Percentiles rank a stretch among this genome's conserved stretches.
Conservation (phyloP, 2,888 invertebrate genomes). For the Trachelus troglodyta region DNA sequence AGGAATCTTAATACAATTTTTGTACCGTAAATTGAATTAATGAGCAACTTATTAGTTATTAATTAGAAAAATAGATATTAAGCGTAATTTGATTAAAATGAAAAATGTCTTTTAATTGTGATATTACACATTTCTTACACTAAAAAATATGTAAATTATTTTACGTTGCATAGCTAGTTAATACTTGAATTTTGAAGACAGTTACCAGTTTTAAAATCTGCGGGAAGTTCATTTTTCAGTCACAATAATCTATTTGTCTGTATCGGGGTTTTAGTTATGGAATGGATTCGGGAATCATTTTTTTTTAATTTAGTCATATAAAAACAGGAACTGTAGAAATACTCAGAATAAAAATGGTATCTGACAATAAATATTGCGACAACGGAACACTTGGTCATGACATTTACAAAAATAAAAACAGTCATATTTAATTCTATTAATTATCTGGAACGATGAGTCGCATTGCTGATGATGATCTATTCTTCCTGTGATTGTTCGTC, state of each 20-base stretch:
- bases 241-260: not conserved
- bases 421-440: not conserved
- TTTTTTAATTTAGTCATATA: not conserved
- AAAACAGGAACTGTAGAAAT: not conserved
- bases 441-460: not conserved
- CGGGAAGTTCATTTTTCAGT: not conserved
- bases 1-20: not conserved
- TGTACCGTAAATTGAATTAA: not conserved
- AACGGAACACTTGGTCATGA: not conserved
- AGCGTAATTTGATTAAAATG: not conserved
- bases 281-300: not conserved
- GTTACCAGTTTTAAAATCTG: not conserved
- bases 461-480: not conserved
- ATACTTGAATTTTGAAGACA: not conserved
- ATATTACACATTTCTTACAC: not conserved
- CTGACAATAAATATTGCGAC: not conserved
- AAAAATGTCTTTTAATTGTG: not conserved
- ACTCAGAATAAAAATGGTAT: not conserved
- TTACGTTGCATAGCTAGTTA: not conserved
- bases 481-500: not conserved
- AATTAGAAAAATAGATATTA: not conserved
- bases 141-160: not conserved
- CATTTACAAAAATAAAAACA: not conserved
- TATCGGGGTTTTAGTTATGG: not conserved
- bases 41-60: not conserved